Base-by-base conservation (phyloP, 1,140 invertebrate species). In the Dreissena rostriformis region DNA sequence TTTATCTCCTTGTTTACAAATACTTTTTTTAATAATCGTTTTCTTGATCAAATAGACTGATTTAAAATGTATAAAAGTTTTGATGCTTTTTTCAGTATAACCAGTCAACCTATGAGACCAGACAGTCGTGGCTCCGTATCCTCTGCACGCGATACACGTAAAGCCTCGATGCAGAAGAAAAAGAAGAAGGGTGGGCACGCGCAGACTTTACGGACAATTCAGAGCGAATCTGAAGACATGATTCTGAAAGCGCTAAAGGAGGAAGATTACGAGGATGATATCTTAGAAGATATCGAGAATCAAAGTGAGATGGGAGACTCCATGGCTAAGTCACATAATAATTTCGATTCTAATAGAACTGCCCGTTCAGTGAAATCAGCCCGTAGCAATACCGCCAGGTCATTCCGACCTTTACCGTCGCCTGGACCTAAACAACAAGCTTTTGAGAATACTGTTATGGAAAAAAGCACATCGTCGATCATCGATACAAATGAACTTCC, bases 181-280 rank as follows among this genome's bases (percentile, higher is more conserved):
- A 91, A 91, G 85, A 91, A 91, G 74, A 91, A 90, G 80, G 73
- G 74, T 29, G 19, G 8, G 12, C 86, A 86, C 71, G 19, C 14
- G 12, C 86, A 86, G 74, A 15, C 84, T 0, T 67, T 81, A 53
- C 81, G 86, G n/a, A 49, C 88, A 0, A 87, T 85, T 57, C 86
- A 87, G 17, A 86, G 88, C 86, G 84, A 87, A 49, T 86, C 84
- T 19, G 57, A 75, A 52, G 88, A 90, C 51, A 89, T 87, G 28
- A 82, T 88, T 12, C 81, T 92, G 11, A 89, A 88, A 71, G 88
- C 91, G 5, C 79, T 91, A 22, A 91, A 91, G 82, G 90, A 89
- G 52, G 90, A 89, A 53, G 88, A 88, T 63, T 78, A 87, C 14
- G 91, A 91, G 74, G 90, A 91, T 55, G 87, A 88, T 53, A 85